phyloP scores from a whole-genome alignment of 2,113 vertebrate genomes.

The Sminthopsis crassicaudata region DNA sequence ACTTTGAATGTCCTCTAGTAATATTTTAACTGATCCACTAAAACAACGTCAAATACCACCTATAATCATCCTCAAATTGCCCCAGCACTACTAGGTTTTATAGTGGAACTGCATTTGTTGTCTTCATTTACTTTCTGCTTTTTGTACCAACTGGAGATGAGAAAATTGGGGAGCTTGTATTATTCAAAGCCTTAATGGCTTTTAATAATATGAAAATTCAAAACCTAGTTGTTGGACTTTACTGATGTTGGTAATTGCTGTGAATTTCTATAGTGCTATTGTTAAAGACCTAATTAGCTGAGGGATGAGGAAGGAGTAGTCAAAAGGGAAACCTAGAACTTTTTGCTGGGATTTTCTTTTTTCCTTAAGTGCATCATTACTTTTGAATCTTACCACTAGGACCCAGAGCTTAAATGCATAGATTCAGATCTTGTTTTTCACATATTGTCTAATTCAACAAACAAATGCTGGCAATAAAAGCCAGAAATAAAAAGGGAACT shows the following conservation, averaged over 20 bases:
- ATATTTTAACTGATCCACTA: neutral
- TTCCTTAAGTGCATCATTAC: neutral
- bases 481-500: neutral
- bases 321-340: neutral
- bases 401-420: neutral
- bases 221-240: neutral
- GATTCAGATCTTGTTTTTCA: neutral
- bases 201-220: neutral
- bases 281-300: neutral
- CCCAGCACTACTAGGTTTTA: neutral
- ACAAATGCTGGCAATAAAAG: neutral
- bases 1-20: slow-evolving; percentile 16
- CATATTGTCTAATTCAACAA: neutral
- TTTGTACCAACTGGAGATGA: neutral
- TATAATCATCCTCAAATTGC: neutral
- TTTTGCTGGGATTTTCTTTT: neutral
- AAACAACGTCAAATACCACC: neutral
- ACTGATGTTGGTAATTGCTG: neutral
- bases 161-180: neutral
- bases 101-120: neutral
- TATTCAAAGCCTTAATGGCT: slow-evolving; percentile 3
- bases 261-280: neutral
- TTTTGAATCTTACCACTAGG: neutral
- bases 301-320: neutral
- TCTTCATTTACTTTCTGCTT: neutral